These are phyloP conservation scores for Chionoecetes opilio DNA, from an alignment of 1,140 invertebrate species.

Conservation along the genomic window DNA sequence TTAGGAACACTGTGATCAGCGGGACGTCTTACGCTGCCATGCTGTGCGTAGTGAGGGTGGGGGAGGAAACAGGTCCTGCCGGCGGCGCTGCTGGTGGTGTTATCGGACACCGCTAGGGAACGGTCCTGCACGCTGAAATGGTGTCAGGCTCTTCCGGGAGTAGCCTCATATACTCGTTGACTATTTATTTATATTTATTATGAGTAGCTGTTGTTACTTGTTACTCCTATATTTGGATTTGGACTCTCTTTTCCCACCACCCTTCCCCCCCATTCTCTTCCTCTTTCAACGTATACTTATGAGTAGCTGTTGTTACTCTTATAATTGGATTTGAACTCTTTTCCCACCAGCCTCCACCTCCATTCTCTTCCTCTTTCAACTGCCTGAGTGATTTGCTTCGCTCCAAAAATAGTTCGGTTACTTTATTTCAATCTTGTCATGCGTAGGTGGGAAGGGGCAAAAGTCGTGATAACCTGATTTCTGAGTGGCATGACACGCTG, in stretches of 20 bases:
- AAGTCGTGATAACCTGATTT: not conserved
- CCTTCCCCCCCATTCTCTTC: not conserved
- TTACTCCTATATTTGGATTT: not conserved
- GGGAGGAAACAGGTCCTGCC: not conserved
- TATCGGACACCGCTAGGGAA: not conserved
- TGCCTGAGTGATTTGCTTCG: not conserved
- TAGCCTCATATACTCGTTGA: not conserved
- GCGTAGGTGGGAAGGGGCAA: not conserved
- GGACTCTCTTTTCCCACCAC: not conserved
- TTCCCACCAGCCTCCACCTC: not conserved
- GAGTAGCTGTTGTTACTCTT: not conserved
- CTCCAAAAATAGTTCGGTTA: not conserved
- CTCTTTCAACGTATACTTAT: too few relatives aligned
- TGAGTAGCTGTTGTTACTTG: not conserved
- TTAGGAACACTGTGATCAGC: conserved; percentile 2
- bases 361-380: not conserved
- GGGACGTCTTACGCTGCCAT: not conserved
- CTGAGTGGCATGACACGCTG: not conserved
- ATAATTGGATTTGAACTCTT: not conserved
- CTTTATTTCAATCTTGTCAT: not conserved
- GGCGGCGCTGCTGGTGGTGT: not conserved
- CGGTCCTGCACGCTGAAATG: not conserved
- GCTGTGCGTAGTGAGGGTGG: not conserved
- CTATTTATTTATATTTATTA: not conserved
- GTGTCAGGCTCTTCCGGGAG: not conserved